Conservation (phyloP, 2,113 vertebrate species). For the Tretioscincus oriximinensis region DNA sequence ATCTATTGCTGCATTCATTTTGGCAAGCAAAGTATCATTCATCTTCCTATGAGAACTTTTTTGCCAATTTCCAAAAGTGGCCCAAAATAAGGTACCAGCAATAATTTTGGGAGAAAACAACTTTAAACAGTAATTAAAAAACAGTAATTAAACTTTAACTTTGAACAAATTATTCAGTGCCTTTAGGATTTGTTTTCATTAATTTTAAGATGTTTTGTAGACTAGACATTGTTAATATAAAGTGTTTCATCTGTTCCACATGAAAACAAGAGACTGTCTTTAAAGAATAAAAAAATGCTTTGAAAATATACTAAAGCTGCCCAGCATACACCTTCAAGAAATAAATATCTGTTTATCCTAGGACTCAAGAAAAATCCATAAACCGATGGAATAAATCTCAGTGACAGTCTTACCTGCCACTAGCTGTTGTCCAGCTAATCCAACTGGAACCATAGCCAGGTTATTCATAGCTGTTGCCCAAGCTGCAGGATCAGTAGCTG, state of each 20-base stretch:
- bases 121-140: slow-evolving; percentile 23
- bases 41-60: slow-evolving; percentile 37
- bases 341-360: slow-evolving; percentile 23
- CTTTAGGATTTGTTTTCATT: slow-evolving; percentile 45
- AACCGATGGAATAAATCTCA: not conserved
- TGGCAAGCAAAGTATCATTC: slow-evolving; percentile 37
- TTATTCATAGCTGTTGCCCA: slow-evolving; percentile 97
- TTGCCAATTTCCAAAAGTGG: slow-evolving; percentile 32
- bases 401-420: slow-evolving; percentile 81
- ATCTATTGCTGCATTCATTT: slow-evolving; percentile 21
- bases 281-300: not conserved
- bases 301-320: slow-evolving; percentile 34
- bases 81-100: slow-evolving; percentile 47
- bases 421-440: slow-evolving; percentile 87
- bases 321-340: slow-evolving; percentile 21
- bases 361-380: not conserved
- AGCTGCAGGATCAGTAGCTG: slow-evolving; percentile 84
- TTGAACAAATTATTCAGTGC: not conserved
- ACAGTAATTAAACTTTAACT: slow-evolving; percentile 12
- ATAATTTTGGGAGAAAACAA: slow-evolving; percentile 35
- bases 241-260: slow-evolving; percentile 18
- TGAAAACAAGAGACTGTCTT: slow-evolving; percentile 37
- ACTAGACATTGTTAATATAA: slow-evolving; percentile 38
- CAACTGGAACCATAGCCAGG: slow-evolving; percentile 90
- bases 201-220: slow-evolving; percentile 46